Base-by-base conservation (phyloP, 2,797 vertebrate species). In the Sebastes matsubarae region DNA sequence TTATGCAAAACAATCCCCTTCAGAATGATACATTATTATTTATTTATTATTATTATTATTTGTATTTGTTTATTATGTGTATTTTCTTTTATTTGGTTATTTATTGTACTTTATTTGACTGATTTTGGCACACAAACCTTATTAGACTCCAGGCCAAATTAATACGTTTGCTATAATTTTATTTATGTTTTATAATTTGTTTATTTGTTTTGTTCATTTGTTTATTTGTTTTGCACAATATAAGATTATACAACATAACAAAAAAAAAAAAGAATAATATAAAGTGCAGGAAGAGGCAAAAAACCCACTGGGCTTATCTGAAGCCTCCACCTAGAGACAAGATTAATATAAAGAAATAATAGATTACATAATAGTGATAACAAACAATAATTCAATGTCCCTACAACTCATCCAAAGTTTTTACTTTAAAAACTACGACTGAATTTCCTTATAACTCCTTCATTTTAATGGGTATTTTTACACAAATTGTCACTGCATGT, bases 181-280 rank as follows among this genome's bases (percentile, higher is more conserved):
- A 7, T 38, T 36, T 13, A 20, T 9, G 5, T 10, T 54, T 38
- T 18, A 20, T 34, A 3, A n/a, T 52, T 36, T 10, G 2, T 63
- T 68, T 36, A 9, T 32, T 32, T 32, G 7, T 30, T 34, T 34
- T 34, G 32, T 36, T 36, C 0, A 36, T 36, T 36, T 34, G 4
- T 38, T 38, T 13, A 38, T 38, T 38, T 38, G 12, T 38, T 38
- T 38, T 38, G 36, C 13, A 38, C 13, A 38, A 38, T 38, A 0
- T 38, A 38, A 38, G 36, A 38, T 0, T 38, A 38, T 38, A 38
- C 36, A 38, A 38, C 36, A 38, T 38, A 38, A 38, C 2, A 38
- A 34, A 38, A 38, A 4, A 10, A 36, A 13, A 36, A 12, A 0
- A 0, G 2, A 38, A 14, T 2, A 14, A 6, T 38, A 14, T 38